These are phyloP conservation scores for Crax fasciolata DNA, from an alignment of 2,797 vertebrate species.

Conservation along the genomic window DNA sequence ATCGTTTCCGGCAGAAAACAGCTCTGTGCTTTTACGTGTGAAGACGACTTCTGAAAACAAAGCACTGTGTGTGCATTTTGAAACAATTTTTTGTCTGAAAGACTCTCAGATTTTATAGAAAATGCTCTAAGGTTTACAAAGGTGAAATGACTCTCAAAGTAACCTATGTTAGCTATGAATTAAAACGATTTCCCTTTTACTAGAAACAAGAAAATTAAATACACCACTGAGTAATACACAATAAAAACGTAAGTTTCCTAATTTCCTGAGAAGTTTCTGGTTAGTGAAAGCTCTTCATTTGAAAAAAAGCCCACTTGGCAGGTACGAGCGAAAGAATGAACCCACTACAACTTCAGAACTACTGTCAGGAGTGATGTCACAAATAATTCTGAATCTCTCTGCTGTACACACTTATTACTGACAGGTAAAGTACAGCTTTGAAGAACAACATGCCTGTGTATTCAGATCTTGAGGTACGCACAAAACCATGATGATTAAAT, in stretches of 20 bases:
- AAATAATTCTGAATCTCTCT: neutral
- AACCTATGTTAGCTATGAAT: neutral
- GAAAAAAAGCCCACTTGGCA: neutral
- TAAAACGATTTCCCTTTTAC: neutral
- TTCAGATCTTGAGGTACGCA: neutral
- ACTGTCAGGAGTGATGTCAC: neutral
- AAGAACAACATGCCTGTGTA: neutral
- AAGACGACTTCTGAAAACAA: neutral
- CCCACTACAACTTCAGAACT: neutral
- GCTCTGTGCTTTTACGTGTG: neutral
- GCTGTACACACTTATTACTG: rapidly evolving
- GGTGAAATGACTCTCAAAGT: neutral
- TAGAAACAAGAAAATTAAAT: neutral
- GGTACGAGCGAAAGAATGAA: neutral
- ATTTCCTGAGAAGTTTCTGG: neutral
- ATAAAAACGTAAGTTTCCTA: neutral
- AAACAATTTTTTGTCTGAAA: neutral
- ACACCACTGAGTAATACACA: neutral
- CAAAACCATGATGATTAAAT: neutral
- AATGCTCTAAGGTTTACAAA: neutral
- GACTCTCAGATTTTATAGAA: neutral
- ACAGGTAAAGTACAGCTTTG: slow-evolving; percentile 2
- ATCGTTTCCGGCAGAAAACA: neutral
- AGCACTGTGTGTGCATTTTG: neutral
- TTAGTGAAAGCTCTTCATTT: neutral